These are phyloP conservation scores for Eupleurogrammus muticus DNA, from an alignment of 2,797 vertebrate species.

Conservation along the genomic window DNA sequence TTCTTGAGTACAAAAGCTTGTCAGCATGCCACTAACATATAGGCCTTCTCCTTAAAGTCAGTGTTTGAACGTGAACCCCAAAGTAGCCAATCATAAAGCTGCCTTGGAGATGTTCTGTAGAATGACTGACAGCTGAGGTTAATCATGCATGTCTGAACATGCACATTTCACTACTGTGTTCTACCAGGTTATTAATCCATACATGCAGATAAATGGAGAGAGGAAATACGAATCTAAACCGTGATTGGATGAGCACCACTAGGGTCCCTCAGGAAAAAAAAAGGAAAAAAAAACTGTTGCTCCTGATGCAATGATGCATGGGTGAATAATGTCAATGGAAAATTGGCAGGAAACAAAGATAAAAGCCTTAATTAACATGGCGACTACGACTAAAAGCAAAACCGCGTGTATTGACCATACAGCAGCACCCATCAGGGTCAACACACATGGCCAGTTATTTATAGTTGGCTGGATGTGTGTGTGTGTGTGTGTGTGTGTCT, in stretches of 20 bases:
- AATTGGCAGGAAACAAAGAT: neutral
- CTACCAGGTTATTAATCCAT: neutral
- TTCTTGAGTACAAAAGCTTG: neutral
- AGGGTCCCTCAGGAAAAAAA: neutral
- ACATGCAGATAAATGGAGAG: neutral
- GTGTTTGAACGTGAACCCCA: neutral
- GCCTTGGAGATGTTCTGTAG: neutral
- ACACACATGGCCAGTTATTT: conserved; percentile 3
- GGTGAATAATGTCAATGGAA: neutral
- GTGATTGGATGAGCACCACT: no score
- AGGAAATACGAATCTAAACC: neutral
- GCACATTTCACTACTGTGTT: no score
- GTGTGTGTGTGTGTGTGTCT: conserved; percentile 2
- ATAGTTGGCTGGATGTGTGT: neutral
- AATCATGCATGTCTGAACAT: neutral
- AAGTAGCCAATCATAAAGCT: neutral
- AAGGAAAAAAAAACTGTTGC: neutral
- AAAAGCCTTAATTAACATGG: neutral
- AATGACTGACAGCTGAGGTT: neutral
- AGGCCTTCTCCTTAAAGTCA: neutral
- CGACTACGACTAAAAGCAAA: conserved; percentile 1
- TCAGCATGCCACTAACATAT: no score
- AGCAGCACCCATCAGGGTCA: neutral
- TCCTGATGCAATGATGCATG: neutral
- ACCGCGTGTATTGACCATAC: neutral